Conservation (phyloP, 2,113 vertebrate species). For the Myotis lucifugus region DNA sequence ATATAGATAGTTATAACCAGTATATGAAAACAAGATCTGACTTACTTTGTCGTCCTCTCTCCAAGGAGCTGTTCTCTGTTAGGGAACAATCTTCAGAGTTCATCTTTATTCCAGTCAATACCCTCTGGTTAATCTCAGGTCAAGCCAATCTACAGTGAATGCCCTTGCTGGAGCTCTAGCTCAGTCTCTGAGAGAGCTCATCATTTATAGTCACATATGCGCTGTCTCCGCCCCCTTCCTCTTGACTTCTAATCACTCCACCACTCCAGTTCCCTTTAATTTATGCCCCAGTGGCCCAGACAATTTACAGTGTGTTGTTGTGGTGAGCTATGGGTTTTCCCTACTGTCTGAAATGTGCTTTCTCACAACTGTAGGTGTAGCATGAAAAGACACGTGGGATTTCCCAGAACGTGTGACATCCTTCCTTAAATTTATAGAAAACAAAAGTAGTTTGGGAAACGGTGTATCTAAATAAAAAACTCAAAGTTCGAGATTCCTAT, state of each 20-base stretch:
- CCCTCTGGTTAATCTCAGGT: background rate
- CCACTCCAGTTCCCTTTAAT: slow-evolving; percentile 57
- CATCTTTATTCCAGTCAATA: slow-evolving; percentile 42
- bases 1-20: background rate
- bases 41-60: slow-evolving; percentile 64
- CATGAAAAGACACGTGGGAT: background rate
- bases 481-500: background rate
- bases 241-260: background rate
- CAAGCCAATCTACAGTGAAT: background rate
- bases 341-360: slow-evolving; percentile 63
- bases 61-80: slow-evolving; percentile 58
- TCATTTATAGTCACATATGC: slow-evolving; percentile 8
- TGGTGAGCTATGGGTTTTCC: slow-evolving; percentile 70
- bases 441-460: background rate
- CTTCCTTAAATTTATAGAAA: background rate
- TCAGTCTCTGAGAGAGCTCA: background rate
- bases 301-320: background rate
- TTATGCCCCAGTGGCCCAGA: slow-evolving; percentile 48
- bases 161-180: background rate
- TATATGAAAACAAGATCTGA: background rate
- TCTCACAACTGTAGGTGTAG: slow-evolving; percentile 55
- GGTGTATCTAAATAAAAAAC: background rate
- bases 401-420: slow-evolving; percentile 35
- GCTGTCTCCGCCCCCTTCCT: slow-evolving; percentile 70
- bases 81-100: slow-evolving; percentile 43